These are phyloP conservation scores for Apoda limacodes DNA, from an alignment of 2,888 invertebrate genomes.

Conservation along the genomic window DNA sequence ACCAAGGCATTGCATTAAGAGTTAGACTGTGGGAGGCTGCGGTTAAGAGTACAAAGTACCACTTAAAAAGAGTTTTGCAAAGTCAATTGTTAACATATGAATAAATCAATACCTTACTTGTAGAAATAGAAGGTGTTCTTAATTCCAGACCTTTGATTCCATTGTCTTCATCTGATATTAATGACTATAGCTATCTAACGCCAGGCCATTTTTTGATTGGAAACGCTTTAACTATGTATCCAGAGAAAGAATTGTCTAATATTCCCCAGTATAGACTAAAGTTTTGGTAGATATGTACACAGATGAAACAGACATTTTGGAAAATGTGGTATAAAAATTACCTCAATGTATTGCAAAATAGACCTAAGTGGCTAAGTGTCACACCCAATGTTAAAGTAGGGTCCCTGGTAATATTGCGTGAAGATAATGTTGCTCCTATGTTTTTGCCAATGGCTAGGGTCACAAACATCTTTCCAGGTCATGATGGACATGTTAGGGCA, in stretches of 20 bases:
- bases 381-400: slow-evolving; percentile 4
- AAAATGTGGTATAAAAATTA: too few relatives aligned
- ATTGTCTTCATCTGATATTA: slow-evolving; percentile 7
- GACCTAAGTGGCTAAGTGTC: slow-evolving; percentile 6
- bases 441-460: slow-evolving; percentile 4
- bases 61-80: slow-evolving; percentile 11
- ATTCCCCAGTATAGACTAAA: slow-evolving; percentile 8
- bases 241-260: slow-evolving; percentile 7
- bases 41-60: slow-evolving; percentile 10
- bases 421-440: slow-evolving; percentile 6
- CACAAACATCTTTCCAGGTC: slow-evolving; percentile 1
- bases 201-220: slow-evolving; percentile 12
- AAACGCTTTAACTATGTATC: slow-evolving; percentile 7
- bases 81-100: slow-evolving; percentile 13
- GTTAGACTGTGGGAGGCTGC: slow-evolving; percentile 8
- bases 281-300: slow-evolving; percentile 7
- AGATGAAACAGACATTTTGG: slow-evolving; percentile 3
- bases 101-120: slow-evolving; percentile 3
- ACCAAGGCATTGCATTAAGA: too few relatives aligned
- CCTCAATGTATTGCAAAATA: slow-evolving; percentile 7
- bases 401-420: too few relatives aligned
- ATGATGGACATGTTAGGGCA: slow-evolving; percentile 1
- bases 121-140: too few relatives aligned
- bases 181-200: slow-evolving; percentile 11
- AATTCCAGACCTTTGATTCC: slow-evolving; percentile 12